Evolutionary conservation across 2,888 invertebrate species (phyloP).

Genomic region (Eilema caniola): DNA sequence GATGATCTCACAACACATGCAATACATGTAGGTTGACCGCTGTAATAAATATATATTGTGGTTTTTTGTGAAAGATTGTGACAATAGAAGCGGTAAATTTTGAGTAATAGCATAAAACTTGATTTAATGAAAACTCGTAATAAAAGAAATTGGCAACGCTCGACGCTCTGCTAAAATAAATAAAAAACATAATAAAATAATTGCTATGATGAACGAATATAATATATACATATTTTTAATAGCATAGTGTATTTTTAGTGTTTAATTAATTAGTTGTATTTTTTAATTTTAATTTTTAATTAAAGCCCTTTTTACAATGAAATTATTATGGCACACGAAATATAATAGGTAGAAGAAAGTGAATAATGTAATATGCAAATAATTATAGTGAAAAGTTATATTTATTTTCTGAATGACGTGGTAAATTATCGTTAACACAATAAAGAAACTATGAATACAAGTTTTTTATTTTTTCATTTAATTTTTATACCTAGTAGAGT

Average conservation of each 20-base stretch:
- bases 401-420: neutral
- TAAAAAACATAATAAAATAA: neutral
- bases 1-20: too few relatives aligned
- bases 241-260: neutral
- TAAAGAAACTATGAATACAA: neutral
- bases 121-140: neutral
- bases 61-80: too few relatives aligned
- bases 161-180: neutral
- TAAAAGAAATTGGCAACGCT: neutral
- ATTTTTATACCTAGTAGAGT: too few relatives aligned
- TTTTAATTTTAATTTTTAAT: slow-evolving; percentile 2
- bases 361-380: neutral
- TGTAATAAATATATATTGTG: too few relatives aligned
- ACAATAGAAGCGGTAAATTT: too few relatives aligned
- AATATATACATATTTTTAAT: neutral
- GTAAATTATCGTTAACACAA: neutral
- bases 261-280: slow-evolving; percentile 4
- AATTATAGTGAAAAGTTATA: neutral
- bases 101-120: neutral
- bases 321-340: neutral
- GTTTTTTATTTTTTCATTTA: neutral
- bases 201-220: neutral
- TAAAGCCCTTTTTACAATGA: neutral
- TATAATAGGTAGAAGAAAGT: neutral
- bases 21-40: too few relatives aligned